phyloP scores from a whole-genome alignment of 2,113 vertebrate species.

The Athene cunicularia region DNA sequence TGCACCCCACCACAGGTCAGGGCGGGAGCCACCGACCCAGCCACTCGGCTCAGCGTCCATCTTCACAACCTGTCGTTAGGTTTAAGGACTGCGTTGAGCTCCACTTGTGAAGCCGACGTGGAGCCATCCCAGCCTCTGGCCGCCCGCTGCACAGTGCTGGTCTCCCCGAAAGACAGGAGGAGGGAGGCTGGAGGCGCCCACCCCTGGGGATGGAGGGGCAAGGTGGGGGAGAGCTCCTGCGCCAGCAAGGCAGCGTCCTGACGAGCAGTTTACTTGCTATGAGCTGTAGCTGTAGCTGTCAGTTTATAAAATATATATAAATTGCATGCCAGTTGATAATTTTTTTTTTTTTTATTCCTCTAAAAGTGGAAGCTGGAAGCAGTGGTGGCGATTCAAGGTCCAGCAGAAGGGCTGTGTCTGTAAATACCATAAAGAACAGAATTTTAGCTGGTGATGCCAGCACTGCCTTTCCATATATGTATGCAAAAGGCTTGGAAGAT shows the following conservation, averaged over 20 bases:
- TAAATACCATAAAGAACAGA: background rate
- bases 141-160: background rate
- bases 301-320: too few species aligned
- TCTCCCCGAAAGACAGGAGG: background rate
- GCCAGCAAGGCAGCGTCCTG: background rate
- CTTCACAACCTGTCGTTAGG: background rate
- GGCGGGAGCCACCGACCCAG: background rate
- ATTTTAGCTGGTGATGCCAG: background rate
- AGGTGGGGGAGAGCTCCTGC: background rate
- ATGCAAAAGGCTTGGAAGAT: background rate
- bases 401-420: background rate
- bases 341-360: background rate
- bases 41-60: background rate
- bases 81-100: background rate
- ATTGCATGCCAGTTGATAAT: background rate
- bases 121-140: background rate
- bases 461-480: background rate
- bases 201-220: background rate
- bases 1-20: background rate
- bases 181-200: background rate
- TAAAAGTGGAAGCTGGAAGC: background rate
- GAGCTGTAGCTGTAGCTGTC: too few species aligned
- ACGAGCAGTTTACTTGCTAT: background rate
- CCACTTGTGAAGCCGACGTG: too few species aligned
- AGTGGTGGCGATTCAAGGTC: background rate